Conservation (phyloP, 2,888 invertebrate genomes). For the Mythimna loreyi region DNA sequence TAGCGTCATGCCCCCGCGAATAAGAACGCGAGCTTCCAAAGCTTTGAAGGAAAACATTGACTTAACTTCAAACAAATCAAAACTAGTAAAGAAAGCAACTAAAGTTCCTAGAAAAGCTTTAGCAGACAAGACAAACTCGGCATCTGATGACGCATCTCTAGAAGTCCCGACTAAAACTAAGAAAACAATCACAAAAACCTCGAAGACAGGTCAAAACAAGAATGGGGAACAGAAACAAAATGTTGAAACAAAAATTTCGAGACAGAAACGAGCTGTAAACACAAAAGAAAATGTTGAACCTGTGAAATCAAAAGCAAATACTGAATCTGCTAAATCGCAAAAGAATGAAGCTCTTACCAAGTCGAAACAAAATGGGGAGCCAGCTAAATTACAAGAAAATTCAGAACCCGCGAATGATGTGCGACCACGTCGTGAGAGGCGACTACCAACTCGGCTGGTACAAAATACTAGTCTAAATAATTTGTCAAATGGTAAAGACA, state of each 20-base stretch:
- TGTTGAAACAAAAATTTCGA: conserved; percentile 36
- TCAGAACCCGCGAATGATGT: conserved; percentile 36
- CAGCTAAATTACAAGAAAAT: too few relatives aligned
- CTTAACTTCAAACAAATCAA: conserved; percentile 66
- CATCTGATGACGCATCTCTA: conserved; percentile 80
- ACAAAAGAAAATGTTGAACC: conserved; percentile 24
- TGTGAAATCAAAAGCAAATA: conserved; percentile 32
- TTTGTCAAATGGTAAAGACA: conserved; percentile 68
- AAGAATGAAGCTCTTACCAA: too few relatives aligned
- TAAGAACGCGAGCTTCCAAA: conserved; percentile 74
- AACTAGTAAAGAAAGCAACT: conserved; percentile 60
- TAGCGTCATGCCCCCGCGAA: conserved; percentile 83
- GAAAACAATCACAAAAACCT: conserved; percentile 51
- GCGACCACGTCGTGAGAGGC: conserved; percentile 76
- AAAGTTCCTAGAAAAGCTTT: conserved; percentile 77
- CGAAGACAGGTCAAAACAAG: conserved; percentile 23
- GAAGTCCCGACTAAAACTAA: conserved; percentile 61
- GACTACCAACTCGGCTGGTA: conserved; percentile 76
- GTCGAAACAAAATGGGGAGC: too few relatives aligned
- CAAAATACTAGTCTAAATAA: conserved; percentile 72
- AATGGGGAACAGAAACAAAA: conserved; percentile 18
- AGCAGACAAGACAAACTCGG: conserved; percentile 85
- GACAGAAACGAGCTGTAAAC: conserved; percentile 19
- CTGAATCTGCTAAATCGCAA: conserved; percentile 4
- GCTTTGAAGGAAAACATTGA: conserved; percentile 79